Evolutionary conservation across 2,888 invertebrate genomes (phyloP).

Genomic region (Andrena chrysosceles): DNA sequence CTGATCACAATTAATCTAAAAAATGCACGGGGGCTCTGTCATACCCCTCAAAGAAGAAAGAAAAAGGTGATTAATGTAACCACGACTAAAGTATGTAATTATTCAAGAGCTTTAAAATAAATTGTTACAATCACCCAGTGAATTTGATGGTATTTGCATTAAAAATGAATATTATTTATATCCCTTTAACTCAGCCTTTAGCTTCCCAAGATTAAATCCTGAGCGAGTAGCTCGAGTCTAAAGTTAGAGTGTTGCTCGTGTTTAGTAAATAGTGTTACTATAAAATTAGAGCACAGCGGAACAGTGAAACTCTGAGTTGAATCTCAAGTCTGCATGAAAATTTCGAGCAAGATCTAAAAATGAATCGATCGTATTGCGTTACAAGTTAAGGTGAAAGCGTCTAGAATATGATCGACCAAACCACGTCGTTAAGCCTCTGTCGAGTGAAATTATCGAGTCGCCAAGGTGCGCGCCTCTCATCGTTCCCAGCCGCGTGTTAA

Average conservation of each 20-base stretch:
- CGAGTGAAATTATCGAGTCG: slow-evolving; percentile 29
- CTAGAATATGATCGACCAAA: neutral
- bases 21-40: too few species aligned
- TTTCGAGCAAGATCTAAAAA: slow-evolving; percentile 7
- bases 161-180: too few species aligned
- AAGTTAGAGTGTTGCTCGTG: neutral
- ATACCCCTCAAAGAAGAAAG: too few species aligned
- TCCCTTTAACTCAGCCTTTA: too few species aligned
- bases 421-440: neutral
- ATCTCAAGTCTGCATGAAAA: neutral
- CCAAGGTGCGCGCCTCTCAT: neutral
- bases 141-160: too few species aligned
- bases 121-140: too few species aligned
- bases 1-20: too few species aligned
- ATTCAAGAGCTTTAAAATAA: too few species aligned
- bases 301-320: neutral
- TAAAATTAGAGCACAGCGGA: neutral
- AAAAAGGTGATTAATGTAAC: too few species aligned
- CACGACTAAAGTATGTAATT: too few species aligned
- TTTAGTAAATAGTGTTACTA: neutral
- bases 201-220: too few species aligned
- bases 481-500: slow-evolving; percentile 10
- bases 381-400: slow-evolving; percentile 37
- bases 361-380: slow-evolving; percentile 17
- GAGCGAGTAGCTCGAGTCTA: too few species aligned